These are phyloP conservation scores for Helleia helle DNA, from an alignment of 2,888 invertebrate genomes.

Conservation along the genomic window DNA sequence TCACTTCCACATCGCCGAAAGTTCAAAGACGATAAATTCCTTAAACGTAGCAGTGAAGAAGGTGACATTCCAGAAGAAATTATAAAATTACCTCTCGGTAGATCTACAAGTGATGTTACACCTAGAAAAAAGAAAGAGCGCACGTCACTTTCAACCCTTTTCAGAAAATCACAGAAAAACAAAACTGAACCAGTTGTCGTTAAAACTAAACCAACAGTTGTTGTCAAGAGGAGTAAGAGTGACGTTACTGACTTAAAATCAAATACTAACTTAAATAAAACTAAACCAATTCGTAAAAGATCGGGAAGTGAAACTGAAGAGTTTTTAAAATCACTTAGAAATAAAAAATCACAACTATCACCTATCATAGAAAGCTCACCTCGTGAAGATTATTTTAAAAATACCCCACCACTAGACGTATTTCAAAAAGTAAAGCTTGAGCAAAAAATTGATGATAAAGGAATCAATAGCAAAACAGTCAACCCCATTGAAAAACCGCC, in stretches of 20 bases:
- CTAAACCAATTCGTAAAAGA: conserved; percentile 70
- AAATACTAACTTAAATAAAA: conserved; percentile 54
- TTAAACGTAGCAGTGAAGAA: conserved; percentile 72
- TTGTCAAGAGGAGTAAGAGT: conserved; percentile 76
- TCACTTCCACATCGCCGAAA: conserved; percentile 79
- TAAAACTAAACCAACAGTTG: conserved; percentile 44
- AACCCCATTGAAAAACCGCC: conserved; percentile 66
- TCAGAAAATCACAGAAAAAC: conserved; percentile 74
- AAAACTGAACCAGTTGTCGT: conserved; percentile 66
- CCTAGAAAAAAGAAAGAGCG: conserved; percentile 63
- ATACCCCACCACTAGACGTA: conserved; percentile 52
- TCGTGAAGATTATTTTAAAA: conserved; percentile 79
- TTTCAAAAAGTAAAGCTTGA: conserved; percentile 49
- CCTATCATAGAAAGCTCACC: conserved; percentile 86
- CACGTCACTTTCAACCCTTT: conserved; percentile 79
- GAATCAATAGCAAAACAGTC: conserved; percentile 46
- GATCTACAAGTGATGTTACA: conserved; percentile 75
- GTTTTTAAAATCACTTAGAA: conserved; percentile 64
- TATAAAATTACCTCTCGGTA: conserved; percentile 54
- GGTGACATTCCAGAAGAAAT: conserved; percentile 41
- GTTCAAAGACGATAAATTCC: conserved; percentile 50
- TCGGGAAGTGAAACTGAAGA: conserved; percentile 77
- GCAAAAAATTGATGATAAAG: conserved; percentile 39
- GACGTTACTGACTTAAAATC: conserved; percentile 78
- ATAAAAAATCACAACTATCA: conserved; percentile 80